A percentile compares a stretch with the other conserved stretches of the same genome.
Conservation (phyloP, 2,797 vertebrate genomes). For the Trachops cirrhosus region DNA sequence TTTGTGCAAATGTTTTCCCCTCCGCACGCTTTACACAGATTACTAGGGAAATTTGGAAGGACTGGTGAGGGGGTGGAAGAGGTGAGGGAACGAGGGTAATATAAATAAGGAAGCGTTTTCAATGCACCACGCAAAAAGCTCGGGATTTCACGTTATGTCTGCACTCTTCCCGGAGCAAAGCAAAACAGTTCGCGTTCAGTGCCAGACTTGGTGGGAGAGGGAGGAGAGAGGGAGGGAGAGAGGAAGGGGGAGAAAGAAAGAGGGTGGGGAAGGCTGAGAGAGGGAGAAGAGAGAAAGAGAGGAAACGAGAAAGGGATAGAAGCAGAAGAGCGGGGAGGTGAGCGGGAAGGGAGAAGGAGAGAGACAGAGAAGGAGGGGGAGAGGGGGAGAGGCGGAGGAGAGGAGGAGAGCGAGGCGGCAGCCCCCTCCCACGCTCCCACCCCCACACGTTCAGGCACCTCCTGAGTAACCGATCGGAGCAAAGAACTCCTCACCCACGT, state of each 20-base stretch:
- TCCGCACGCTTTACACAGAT: constrained; percentile 80
- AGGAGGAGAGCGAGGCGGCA: constrained; percentile 64
- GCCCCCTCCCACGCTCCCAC: constrained; percentile 74
- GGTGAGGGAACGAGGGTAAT: constrained; percentile 74
- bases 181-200: constrained; percentile 81
- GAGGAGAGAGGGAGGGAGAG: constrained; percentile 62
- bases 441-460: constrained; percentile 77
- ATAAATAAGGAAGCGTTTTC: constrained; percentile 83
- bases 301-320: constrained; percentile 69
- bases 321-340: constrained; percentile 17
- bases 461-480: constrained; percentile 78
- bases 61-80: constrained; percentile 80
- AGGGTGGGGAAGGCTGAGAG: constrained; percentile 19
- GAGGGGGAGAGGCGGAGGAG: constrained; percentile 11
- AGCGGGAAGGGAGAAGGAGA: not conserved
- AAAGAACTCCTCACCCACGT: constrained; percentile 76
- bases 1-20: constrained; percentile 80
- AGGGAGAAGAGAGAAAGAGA: constrained; percentile 66
- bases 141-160: constrained; percentile 85
- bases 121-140: constrained; percentile 82
- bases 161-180: constrained; percentile 82
- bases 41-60: constrained; percentile 86
- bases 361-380: not conserved
- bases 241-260: constrained; percentile 7
- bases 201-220: constrained; percentile 84